A percentile compares a stretch with the other conserved stretches of the same genome.
Evolutionary conservation across 2,113 vertebrate genomes (phyloP).

Genomic region (Amazona guildingii): DNA sequence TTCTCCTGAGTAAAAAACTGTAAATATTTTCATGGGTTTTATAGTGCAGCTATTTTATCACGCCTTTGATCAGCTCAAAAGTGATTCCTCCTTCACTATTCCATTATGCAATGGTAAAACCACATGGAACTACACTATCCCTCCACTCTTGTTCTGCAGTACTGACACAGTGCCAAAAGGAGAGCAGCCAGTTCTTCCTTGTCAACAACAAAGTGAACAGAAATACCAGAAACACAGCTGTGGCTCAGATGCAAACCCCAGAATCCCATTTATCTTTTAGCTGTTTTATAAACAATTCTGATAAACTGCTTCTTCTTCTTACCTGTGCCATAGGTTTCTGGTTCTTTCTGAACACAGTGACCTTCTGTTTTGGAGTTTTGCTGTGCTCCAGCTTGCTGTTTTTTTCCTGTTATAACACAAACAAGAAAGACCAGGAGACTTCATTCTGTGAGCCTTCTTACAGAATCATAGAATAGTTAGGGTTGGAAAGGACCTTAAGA

Average conservation of each 20-base stretch:
- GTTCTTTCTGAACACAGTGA: slow-evolving; percentile 77
- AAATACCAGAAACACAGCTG: not conserved
- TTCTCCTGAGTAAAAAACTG: not conserved
- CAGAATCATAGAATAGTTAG: not conserved
- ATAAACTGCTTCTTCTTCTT: not conserved
- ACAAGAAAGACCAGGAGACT: slow-evolving; percentile 24
- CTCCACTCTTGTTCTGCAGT: not conserved
- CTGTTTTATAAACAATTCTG: not conserved
- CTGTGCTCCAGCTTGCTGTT: slow-evolving; percentile 34
- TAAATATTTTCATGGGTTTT: not conserved
- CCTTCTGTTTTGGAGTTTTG: slow-evolving; percentile 70
- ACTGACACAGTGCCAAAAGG: not conserved
- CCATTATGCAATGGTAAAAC: not conserved
- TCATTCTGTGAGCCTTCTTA: not conserved
- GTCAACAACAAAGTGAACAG: not conserved
- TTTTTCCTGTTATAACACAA: slow-evolving; percentile 69
- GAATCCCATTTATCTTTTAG: not conserved
- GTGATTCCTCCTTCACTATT: not conserved
- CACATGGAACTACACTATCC: fast-evolving
- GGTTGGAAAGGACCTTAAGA: too few species aligned
- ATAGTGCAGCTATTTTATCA: not conserved
- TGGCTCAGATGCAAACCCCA: not conserved
- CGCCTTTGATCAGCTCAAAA: not conserved
- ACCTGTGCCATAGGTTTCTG: slow-evolving; percentile 83
- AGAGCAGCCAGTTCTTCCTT: not conserved